phyloP scores from a whole-genome alignment of 1,140 invertebrate species.

The Harpegnathos saltator region DNA sequence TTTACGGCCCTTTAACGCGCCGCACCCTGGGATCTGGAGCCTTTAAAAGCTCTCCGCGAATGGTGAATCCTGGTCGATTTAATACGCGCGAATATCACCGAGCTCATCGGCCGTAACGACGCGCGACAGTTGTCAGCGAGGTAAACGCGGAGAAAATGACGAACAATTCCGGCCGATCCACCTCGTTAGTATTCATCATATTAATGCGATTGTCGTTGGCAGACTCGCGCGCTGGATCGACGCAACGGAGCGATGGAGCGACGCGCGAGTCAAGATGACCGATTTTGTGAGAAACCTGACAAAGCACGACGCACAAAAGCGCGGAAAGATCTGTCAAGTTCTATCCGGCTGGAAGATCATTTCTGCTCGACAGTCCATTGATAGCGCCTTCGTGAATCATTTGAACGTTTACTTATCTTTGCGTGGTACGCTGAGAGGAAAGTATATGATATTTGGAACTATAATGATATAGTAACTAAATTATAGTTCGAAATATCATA shows the following conservation, averaged over 20 bases:
- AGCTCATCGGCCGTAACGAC: slow-evolving; percentile 35
- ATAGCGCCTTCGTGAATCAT: too few species aligned
- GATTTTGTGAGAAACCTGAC: background rate
- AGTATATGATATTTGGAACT: too few species aligned
- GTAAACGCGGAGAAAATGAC: slow-evolving; percentile 9
- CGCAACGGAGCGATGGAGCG: background rate
- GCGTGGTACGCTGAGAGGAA: too few species aligned
- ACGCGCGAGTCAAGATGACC: background rate
- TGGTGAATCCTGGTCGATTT: slow-evolving; percentile 55
- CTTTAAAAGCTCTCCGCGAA: slow-evolving; percentile 49
- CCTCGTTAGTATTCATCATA: background rate
- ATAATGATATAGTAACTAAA: too few species aligned
- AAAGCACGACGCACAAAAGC: too few species aligned
- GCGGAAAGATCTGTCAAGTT: too few species aligned
- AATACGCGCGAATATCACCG: slow-evolving; percentile 46
- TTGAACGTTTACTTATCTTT: too few species aligned
- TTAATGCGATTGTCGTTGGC: slow-evolving; percentile 8
- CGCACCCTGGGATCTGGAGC: slow-evolving; percentile 53
- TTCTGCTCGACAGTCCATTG: too few species aligned
- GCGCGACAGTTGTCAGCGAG: background rate
- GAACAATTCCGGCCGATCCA: slow-evolving; percentile 23
- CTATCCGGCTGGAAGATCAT: too few species aligned
- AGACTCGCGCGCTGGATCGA: background rate
- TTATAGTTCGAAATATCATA: too few species aligned
- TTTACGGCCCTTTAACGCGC: slow-evolving; percentile 57